Base-by-base conservation (phyloP, 1,140 invertebrate genomes). In the Zaprionus gabonicus region DNA sequence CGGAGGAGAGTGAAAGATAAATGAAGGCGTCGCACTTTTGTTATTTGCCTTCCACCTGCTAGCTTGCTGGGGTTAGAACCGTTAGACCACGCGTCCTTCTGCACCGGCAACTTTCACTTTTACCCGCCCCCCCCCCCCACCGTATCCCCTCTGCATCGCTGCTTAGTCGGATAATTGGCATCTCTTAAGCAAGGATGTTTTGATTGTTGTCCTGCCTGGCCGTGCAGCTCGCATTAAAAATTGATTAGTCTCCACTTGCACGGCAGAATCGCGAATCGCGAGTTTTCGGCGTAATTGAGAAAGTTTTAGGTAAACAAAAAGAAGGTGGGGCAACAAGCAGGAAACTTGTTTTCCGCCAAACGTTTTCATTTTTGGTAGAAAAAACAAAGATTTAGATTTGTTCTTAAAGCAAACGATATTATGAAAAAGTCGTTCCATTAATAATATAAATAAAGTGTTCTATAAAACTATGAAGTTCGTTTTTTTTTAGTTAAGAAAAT, bases 101-200 rank as follows among this genome's bases (percentile, higher is more conserved):
- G 23, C 53, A 41, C 27, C 59, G 23, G 15, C 53, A 67, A 66
- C 64, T 79, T 79, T 81, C 72, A 46, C 63, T 71, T 78, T 79
- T 60, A 17, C 51, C 9, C 55, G 34, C 36, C 15, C 27, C 41
- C 34, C 64, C 36, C 15, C 27, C 41, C 34, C 64, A 25, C 1
- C 53, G 10, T 23, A 23, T 15, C n/a, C 15, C 31, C 38, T 20
- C 56, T 34, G 1, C 41, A 3, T n/a, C 20, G 56, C 15, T 17
- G 6, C 41, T 17, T 10, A 34, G 31, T 36, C 23, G 38, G 36
- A 23, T 80, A 78, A 70, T 80, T 73, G 75, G 53, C 56, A 60
- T n/a, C 57, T 56, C 57, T 53, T 46, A 51, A 25, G 31, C 41
- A 46, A 55, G 15, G 69, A n/a, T 56, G 51, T 36, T 72, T 63